Base-by-base conservation (phyloP, 2,797 vertebrate species). In the Pygocentrus nattereri region DNA sequence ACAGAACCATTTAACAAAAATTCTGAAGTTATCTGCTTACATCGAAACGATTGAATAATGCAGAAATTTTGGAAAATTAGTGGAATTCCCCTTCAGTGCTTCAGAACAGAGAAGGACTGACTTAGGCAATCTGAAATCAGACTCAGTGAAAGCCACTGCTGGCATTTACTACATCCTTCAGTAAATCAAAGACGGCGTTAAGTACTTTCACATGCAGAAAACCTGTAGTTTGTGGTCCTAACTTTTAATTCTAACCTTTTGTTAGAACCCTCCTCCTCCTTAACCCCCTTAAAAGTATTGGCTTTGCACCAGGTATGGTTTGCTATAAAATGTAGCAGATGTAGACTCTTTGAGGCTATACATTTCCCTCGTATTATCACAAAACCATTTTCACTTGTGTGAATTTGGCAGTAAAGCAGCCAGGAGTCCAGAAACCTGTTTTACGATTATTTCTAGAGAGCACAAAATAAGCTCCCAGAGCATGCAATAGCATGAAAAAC, bases 371-470 rank as follows among this genome's bases (percentile, higher is more conserved):
- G n/a, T 58, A 78, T 85, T 81, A 82, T 78, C 72, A 25, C 67
- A 73, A 79, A 82, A 80, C 73, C 44, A 52, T 74, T 81, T 87
- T 78, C 59, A 80, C 82, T 80, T 50, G 64, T 84, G 74, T 83
- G 70, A 82, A 71, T 78, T 76, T 76, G 44, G 71, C 74, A 83
- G 77, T 85, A 87, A 87, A 87, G 82, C 80, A 85, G 78, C 47
- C 75, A 68, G 78, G 78, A 85, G 75, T 76, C 71, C 49, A 75
- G 72, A 67, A 78, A 74, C 82, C 82, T 85, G 80, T 81, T 87
- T 85, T 85, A 87, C 67, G 67, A 52, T 74, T 47, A 59, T 82
- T 79, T 81, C 82, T 82, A 67, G 41, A 67, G 65, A 67, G 31
- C 49, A 34, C 23, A 19, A 61, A 50, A 78, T 38, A 74, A 68